phyloP scores from a whole-genome alignment of 1,140 invertebrate species.

The Drosophila leontia region DNA sequence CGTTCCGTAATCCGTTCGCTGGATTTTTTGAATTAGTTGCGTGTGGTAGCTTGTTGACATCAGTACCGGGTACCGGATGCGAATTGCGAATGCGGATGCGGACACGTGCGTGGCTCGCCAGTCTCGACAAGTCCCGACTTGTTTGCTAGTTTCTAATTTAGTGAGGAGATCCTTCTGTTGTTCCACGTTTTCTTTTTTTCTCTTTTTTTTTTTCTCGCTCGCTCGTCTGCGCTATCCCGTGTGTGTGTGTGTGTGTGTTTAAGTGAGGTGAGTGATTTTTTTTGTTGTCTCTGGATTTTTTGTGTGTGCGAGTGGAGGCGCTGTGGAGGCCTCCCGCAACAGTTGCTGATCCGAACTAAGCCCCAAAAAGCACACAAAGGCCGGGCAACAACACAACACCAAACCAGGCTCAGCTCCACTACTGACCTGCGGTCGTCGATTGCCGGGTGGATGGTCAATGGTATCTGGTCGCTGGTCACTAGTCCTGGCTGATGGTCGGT shows the following conservation, averaged over 20 bases:
- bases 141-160: constrained; percentile 32
- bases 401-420: constrained; percentile 7
- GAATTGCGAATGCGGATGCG: constrained; percentile 58
- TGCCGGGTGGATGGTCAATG: constrained; percentile 6
- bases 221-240: constrained; percentile 8
- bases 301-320: neutral
- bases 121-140: constrained; percentile 34
- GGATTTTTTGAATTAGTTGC: constrained; percentile 84
- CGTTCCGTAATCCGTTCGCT: constrained; percentile 77
- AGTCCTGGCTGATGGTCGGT: constrained; percentile 14
- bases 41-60: constrained; percentile 84
- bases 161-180: constrained; percentile 17
- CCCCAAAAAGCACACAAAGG: constrained; percentile 4
- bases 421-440: constrained; percentile 50
- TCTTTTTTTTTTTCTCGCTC: constrained; percentile 9
- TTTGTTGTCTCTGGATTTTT: constrained; percentile 22
- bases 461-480: neutral
- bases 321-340: constrained; percentile 34
- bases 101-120: constrained; percentile 51
- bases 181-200: constrained; percentile 12
- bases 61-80: constrained; percentile 80
- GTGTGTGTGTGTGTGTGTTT: constrained; percentile 15
- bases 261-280: constrained; percentile 49
- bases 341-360: constrained; percentile 41
- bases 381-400: neutral